Base-by-base conservation (phyloP, 2,113 vertebrate genomes). In the Clinocottus analis region DNA sequence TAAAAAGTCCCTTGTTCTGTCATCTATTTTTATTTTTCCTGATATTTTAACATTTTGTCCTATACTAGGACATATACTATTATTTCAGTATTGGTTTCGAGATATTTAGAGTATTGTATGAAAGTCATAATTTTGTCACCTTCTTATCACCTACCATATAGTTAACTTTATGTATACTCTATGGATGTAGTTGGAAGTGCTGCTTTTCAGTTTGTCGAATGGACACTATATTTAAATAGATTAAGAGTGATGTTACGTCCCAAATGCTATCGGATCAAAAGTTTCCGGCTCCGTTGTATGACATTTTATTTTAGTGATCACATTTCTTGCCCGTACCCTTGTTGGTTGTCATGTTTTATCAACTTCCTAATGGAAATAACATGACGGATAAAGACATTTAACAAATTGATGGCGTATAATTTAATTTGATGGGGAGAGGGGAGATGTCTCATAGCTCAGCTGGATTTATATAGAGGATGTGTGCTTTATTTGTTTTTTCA, bases 291-390 rank as follows among this genome's bases (percentile, higher is more conserved):
- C 13, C 16, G 12, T 13, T 49, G 55, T 49, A 13, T 72, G 72
- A 51, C 21, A 61, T 66, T 77, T 67, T 13, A 2, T 29, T 73
- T 72, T 66, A 19, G 47, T 13, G 27, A 60, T 81, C 62, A 58
- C 60, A 67, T 7, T 4, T 49, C 47, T 21, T 19, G 45, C 39
- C 16, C 23, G n/a, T 62, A 14, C 8, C n/a, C 72, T 61, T 65
- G 60, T 71, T 75, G 33, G 67, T 68, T 80, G 78, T 88, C 82
- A 61, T 58, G 76, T 84, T 85, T 83, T 73, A 84, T 85, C 70
- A 78, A 58, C 63, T 75, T 79, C 43, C 17, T 67, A 73, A 71
- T 58, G 31, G 59, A 85, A 82, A 68, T 63, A 61, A 74, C 23
- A 64, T 14, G 9, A 78, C 63, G 66, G 37, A 81, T 71, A 70